These are phyloP conservation scores for Achlya flavicornis DNA, from an alignment of 2,888 invertebrate species.

Conservation along the genomic window DNA sequence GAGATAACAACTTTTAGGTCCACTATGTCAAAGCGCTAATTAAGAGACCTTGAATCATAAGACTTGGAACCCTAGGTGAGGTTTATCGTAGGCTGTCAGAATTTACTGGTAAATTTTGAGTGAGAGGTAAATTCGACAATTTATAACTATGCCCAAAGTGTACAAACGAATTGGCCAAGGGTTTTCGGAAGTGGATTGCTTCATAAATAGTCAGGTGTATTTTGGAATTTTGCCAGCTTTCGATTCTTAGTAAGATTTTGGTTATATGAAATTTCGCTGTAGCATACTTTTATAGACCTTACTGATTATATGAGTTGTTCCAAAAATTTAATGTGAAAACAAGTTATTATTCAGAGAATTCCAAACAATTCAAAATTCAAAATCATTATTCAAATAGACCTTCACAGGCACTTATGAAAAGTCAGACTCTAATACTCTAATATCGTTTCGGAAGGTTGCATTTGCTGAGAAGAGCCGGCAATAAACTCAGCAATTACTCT, in stretches of 20 bases:
- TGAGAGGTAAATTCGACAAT: constrained; percentile 20
- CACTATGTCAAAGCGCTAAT: constrained; percentile 59
- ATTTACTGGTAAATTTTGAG: constrained; percentile 44
- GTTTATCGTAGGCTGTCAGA: constrained; percentile 60
- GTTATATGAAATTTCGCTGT: not conserved
- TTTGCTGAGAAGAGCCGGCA: too few species aligned
- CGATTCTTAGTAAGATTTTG: not conserved
- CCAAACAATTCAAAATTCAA: too few species aligned
- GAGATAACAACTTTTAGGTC: constrained; percentile 64
- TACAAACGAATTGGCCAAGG: constrained; percentile 11
- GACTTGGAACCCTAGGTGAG: constrained; percentile 38
- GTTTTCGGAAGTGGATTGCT: constrained; percentile 7
- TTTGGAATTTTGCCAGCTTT: constrained; percentile 5
- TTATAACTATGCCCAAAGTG: constrained; percentile 12
- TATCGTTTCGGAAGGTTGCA: too few species aligned
- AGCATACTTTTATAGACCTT: not conserved
- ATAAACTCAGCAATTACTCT: too few species aligned
- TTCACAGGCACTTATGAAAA: too few species aligned
- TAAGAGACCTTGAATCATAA: constrained; percentile 54
- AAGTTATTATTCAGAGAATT: too few species aligned
- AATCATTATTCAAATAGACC: too few species aligned
- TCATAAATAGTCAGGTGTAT: constrained; percentile 10
- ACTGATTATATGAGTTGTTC: too few species aligned
- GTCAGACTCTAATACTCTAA: too few species aligned
- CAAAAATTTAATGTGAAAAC: too few species aligned